Evolutionary conservation across 2,113 vertebrate genomes (phyloP), one percentile per base, ranked within the genome.

Genomic region (Plectropomus leopardus): DNA sequence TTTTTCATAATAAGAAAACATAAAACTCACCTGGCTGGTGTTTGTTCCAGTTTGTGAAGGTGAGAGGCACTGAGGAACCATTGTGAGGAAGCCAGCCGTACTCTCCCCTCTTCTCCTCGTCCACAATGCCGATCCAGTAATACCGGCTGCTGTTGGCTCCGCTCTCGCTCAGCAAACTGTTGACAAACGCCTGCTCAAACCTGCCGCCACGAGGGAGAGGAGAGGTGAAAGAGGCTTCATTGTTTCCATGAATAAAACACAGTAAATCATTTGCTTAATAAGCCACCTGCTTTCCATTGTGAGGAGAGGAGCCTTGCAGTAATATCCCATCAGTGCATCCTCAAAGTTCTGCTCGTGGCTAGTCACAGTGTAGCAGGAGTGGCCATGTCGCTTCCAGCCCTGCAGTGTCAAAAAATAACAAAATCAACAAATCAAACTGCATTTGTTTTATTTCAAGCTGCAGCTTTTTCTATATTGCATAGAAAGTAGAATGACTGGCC

Each of bases 161-260:
- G 36, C 82, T 57, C 53, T 90, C 95, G 28, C 5, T 95, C 87
- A 98, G 95, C 91, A 98, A 92, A 88, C 94, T 98, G 94, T 95
- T 97, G 75, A 99, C 86, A 85, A 98, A 99, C 32, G 95, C 96
- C 92, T 99, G 98, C 90, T 99, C 98, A 92, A 98, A 99, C 94
- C 98, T 99, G 86, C 34, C 64, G 47, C 23, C 19, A 47, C 6
- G 32, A 45, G n/a, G 57, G 21, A 68, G 13, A 23, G 16, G 28
- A 42, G 1, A 68, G 4, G 54, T 60, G 24, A 75, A 34, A 61
- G 0, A 50, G 17, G 10, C 2, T 36, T 0, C 32, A 68, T 36
- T 54, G 32, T 11, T 30, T n/a, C n/a, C n/a, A 57, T 16, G 69
- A 61, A 34, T 24, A 17, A 50, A 65, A 58, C 69, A 16, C 36